phyloP scores from a whole-genome alignment of 2,888 invertebrate genomes.

The Ischnura elegans region DNA sequence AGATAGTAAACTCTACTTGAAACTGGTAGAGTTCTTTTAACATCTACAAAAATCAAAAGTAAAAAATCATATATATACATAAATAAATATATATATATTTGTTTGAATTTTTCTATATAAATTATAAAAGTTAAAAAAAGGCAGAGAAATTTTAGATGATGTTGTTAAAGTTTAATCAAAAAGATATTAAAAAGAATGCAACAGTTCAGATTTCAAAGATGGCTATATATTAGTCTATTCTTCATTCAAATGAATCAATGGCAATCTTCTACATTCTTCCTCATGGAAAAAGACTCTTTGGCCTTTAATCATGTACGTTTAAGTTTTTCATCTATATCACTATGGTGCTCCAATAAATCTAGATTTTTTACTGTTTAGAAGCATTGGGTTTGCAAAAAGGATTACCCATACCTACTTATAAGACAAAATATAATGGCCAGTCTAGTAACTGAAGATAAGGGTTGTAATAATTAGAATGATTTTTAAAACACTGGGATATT shows the following conservation, averaged over 20 bases:
- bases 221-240: constrained; percentile 64
- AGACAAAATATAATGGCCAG: constrained; percentile 47
- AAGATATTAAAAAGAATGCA: constrained; percentile 52
- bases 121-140: constrained; percentile 41
- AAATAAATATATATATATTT: constrained; percentile 63
- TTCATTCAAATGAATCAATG: constrained; percentile 52
- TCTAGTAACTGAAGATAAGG: constrained; percentile 24
- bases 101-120: constrained; percentile 63
- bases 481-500: not conserved
- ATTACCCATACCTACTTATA: constrained; percentile 32
- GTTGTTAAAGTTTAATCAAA: constrained; percentile 62
- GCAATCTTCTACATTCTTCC: constrained; percentile 59
- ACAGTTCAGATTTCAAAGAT: constrained; percentile 53
- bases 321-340: constrained; percentile 66
- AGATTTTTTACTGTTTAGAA: constrained; percentile 62
- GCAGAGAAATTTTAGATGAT: constrained; percentile 65
- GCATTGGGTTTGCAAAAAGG: constrained; percentile 66
- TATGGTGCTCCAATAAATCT: constrained; percentile 65
- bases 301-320: constrained; percentile 50
- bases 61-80: constrained; percentile 60
- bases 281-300: constrained; percentile 41
- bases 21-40: constrained; percentile 54
- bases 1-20: constrained; percentile 51
- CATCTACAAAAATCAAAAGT: constrained; percentile 61
- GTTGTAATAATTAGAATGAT: constrained; percentile 3